Percentiles rank a stretch among this genome's conserved stretches.
phyloP scores from a whole-genome alignment of 2,888 invertebrate species.

The Didymodactylos carnosus region DNA sequence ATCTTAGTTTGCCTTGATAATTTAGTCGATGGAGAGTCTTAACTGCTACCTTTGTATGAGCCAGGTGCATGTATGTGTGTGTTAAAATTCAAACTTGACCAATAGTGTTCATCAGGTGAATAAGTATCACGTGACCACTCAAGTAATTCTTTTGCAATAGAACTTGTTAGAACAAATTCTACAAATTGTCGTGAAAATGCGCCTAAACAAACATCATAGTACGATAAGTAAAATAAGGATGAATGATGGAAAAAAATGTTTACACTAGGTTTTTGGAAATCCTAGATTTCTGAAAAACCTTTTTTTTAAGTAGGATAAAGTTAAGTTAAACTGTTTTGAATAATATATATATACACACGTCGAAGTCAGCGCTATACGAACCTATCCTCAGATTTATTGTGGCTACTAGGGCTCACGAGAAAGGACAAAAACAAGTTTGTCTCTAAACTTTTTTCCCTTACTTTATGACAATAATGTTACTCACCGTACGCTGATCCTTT shows the following conservation, averaged over 20 bases:
- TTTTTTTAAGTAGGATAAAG: too few relatives aligned
- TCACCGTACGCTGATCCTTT: constrained; percentile 13
- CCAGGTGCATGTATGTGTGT: constrained; percentile 11
- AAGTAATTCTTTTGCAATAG: constrained; percentile 19
- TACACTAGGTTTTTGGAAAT: too few relatives aligned
- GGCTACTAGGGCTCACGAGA: too few relatives aligned
- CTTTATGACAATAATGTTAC: neutral
- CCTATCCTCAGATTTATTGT: too few relatives aligned
- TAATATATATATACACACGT: too few relatives aligned
- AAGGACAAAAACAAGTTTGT: too few relatives aligned
- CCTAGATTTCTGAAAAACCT: too few relatives aligned
- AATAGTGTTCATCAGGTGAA: constrained; percentile 27
- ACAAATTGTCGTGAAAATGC: constrained; percentile 23
- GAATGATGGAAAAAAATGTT: too few relatives aligned
- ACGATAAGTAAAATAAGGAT: too few relatives aligned
- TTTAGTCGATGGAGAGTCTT: neutral
- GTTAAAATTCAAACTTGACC: constrained; percentile 13
- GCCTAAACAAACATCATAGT: neutral
- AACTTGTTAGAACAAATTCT: constrained; percentile 21
- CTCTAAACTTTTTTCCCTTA: neutral
- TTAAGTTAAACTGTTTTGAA: too few relatives aligned
- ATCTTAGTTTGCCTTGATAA: neutral
- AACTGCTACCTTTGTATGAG: constrained; percentile 4
- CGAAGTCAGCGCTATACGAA: too few relatives aligned
- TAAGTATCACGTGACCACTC: constrained; percentile 25